A percentile compares a stretch with the other conserved stretches of the same genome.
Evolutionary conservation across 2,888 invertebrate genomes (phyloP).

Genomic region (Amiota mariae): DNA sequence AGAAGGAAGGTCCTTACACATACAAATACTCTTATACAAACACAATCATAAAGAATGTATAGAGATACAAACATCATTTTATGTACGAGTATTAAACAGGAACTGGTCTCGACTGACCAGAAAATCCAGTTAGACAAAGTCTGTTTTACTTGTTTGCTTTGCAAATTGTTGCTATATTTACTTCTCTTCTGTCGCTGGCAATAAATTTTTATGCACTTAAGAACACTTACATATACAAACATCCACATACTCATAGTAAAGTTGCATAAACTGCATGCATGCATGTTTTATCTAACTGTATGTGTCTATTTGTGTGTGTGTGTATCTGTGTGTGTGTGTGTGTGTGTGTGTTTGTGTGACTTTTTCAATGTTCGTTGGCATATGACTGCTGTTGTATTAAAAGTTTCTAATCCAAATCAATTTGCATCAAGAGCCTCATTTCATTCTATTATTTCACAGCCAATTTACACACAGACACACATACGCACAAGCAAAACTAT

Average conservation of each 20-base stretch:
- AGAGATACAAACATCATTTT: not conserved
- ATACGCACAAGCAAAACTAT: not conserved
- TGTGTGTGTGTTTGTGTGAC: conserved; percentile 11
- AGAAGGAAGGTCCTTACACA: not conserved
- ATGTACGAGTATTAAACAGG: not conserved
- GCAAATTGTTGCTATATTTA: conserved; percentile 12
- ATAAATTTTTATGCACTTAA: conserved; percentile 57
- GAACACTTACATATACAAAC: conserved; percentile 1
- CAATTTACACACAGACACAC: conserved; percentile 52
- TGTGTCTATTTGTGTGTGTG: conserved; percentile 6
- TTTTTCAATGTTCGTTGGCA: no score
- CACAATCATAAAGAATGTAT: no score
- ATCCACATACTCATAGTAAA: not conserved
- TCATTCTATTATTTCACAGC: conserved; percentile 70
- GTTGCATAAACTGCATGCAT: conserved; percentile 6
- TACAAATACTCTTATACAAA: not conserved
- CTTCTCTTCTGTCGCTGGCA: conserved; percentile 14
- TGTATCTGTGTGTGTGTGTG: not conserved
- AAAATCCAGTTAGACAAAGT: conserved; percentile 21
- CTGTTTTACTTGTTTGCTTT: conserved; percentile 22
- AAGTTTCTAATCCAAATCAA: conserved; percentile 71
- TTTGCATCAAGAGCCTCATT: conserved; percentile 72
- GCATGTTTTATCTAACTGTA: not conserved
- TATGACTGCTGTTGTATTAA: conserved; percentile 42
- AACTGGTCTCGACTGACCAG: conserved; percentile 13